Evolutionary conservation across 2,113 vertebrate species (phyloP), one percentile per base, ranked within the genome.

Genomic region (Arothron firmamentum): DNA sequence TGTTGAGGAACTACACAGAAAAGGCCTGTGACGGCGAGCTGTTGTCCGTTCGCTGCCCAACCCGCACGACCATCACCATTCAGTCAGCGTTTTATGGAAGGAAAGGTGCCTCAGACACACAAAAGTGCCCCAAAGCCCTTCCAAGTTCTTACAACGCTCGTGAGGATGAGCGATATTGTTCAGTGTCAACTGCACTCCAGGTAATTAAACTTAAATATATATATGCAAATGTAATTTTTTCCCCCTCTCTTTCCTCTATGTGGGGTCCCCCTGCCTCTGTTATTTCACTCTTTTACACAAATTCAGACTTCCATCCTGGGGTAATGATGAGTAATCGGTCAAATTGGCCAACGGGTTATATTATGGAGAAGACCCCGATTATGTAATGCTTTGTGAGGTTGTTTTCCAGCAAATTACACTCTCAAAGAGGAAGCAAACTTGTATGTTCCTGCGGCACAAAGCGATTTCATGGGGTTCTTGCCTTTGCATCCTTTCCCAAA

Each of bases 81-180:
- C 94, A 96, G 62, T 93, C 94, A 4, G 93, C 94, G 19, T 95
- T 95, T 85, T 96, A 96, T 0, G 93, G 94, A 52, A 88, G 91
- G 42, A 90, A 73, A 81, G 81, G 90, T 50, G 81, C 89, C 28
- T 89, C 92, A 25, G 92, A 87, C 62, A 68, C 87, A 28, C 88
- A 89, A 34, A 90, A 90, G 77, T 96, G 94, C 62, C 92, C 90
- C 43, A 84, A 90, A 65, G 81, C 85, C 47, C 88, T 84, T 25
- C 72, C 85, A 15, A 87, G 85, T 47, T 80, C 89, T 46, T 87
- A 84, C 38, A 70, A 81, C 34, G 48, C 79, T 68, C 59, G 75
- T 58, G 90, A 90, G 79, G 90, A 94, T 87, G 90, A 91, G 54
- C 88, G 82, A 21, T 81, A 91, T 74, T 96, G 94, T 72, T 93